phyloP scores from a whole-genome alignment of 2,888 invertebrate species.

The Psylliodes chrysocephalus region DNA sequence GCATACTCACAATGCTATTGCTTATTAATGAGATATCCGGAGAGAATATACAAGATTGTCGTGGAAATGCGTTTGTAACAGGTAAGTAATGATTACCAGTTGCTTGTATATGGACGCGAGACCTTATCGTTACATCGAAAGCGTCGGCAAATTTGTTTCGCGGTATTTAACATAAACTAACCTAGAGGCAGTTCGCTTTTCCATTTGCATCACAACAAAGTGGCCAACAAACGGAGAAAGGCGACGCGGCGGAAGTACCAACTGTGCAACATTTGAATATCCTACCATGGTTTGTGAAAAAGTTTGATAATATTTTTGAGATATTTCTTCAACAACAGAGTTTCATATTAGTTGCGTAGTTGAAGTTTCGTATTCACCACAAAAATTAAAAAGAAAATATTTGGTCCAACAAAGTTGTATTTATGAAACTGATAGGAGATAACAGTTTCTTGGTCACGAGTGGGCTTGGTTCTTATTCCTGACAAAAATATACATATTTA shows the following conservation, averaged over 20 bases:
- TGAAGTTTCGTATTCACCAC: no score
- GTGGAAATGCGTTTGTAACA: conserved; percentile 52
- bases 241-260: conserved; percentile 1
- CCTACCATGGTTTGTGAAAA: no score
- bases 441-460: no score
- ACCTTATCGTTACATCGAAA: conserved; percentile 39
- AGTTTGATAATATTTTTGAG: no score
- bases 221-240: conserved; percentile 21
- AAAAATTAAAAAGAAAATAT: no score
- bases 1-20: conserved; percentile 62
- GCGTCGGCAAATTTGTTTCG: conserved; percentile 43
- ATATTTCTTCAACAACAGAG: no score
- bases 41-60: conserved; percentile 50
- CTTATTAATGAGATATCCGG: conserved; percentile 62
- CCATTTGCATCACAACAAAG: conserved; percentile 23
- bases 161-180: conserved; percentile 32
- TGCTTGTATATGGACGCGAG: conserved; percentile 47
- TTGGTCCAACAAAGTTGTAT: no score
- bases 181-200: conserved; percentile 16
- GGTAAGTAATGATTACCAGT: conserved; percentile 50
- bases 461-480: no score
- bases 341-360: no score
- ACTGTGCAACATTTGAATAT: neutral
- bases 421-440: no score
- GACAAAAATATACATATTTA: no score